These are phyloP conservation scores for Mionectes olivaceus DNA, from an alignment of 2,797 vertebrate species.

Conservation along the genomic window DNA sequence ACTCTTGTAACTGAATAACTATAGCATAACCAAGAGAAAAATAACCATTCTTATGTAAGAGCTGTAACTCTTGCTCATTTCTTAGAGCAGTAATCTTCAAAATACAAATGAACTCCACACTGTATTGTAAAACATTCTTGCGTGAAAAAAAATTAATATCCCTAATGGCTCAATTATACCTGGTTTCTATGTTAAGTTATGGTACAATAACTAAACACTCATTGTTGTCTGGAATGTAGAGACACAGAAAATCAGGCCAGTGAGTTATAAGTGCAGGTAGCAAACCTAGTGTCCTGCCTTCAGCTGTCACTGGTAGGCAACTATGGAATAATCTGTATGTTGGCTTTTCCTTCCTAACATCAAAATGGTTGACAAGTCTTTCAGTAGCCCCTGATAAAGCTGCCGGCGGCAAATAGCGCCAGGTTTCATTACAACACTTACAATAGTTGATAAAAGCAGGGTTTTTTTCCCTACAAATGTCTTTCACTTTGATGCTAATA, in stretches of 20 bases:
- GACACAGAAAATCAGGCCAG: not conserved
- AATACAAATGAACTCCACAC: not conserved
- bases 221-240: not conserved
- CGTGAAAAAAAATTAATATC: not conserved
- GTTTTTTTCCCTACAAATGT: not conserved
- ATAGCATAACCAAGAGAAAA: not conserved
- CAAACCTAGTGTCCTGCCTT: not conserved
- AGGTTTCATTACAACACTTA: not conserved
- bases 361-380: not conserved
- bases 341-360: not conserved
- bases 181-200: not conserved
- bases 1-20: not conserved
- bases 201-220: not conserved
- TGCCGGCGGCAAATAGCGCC: not conserved
- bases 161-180: not conserved
- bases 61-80: not conserved
- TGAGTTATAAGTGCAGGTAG: not conserved
- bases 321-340: not conserved
- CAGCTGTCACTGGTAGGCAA: not conserved
- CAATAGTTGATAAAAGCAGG: not conserved
- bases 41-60: not conserved
- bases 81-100: not conserved
- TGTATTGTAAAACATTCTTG: not conserved
- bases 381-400: not conserved
- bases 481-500: not conserved